phyloP scores from a whole-genome alignment of 2,113 vertebrate species.

The human (Homo sapiens) region GRCh38 chr12:64993001-64993500 shows the following conservation, averaged over 20 bases:
- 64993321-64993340: not conserved
- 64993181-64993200: not conserved
- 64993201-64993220: constrained; percentile 1
- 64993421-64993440: not conserved
- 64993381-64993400: not conserved
- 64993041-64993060: not conserved
- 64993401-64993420: constrained; percentile 17
- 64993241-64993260: not conserved
- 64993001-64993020: not conserved
- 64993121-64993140: not conserved
- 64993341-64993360: not conserved
- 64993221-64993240: not conserved
- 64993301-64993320: not conserved
- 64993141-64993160: not conserved
- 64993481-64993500: constrained; percentile 4
- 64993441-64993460: not conserved
- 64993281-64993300: not conserved
- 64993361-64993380: not conserved
- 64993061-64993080: not conserved
- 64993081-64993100: not conserved
- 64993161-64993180: not conserved
- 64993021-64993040: not conserved
- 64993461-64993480: constrained; percentile 17
- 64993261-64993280: not conserved
- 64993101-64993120: not conserved